These are phyloP conservation scores for Lonchura striata DNA, from an alignment of 2,113 vertebrate genomes.

Conservation along the genomic window DNA sequence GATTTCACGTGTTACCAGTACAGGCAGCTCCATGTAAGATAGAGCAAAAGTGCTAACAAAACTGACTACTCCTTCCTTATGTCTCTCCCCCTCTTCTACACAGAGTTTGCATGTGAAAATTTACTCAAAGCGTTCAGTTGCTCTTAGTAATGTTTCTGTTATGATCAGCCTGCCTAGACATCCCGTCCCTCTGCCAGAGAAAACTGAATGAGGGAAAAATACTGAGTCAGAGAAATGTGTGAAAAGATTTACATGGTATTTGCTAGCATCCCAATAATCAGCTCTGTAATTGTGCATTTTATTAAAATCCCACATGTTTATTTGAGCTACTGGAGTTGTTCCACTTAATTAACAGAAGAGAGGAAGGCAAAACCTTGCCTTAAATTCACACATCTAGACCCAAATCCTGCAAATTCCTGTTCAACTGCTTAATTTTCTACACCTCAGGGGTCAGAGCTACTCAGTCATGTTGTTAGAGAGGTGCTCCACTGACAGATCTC, in stretches of 20 bases:
- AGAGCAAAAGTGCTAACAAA: background rate
- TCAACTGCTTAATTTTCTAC: background rate
- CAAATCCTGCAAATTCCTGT: background rate
- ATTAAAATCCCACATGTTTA: constrained; percentile 22
- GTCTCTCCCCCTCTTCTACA: background rate
- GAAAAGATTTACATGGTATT: background rate
- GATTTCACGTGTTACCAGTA: background rate
- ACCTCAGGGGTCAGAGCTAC: background rate
- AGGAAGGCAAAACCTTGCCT: background rate
- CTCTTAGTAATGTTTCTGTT: background rate
- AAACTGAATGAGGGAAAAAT: background rate
- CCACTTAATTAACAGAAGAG: background rate
- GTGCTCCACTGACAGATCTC: background rate
- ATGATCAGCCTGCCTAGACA: constrained; percentile 10
- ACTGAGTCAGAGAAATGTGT: constrained; percentile 10
- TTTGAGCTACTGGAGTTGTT: background rate
- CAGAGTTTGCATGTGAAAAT: background rate
- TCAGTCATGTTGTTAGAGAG: background rate
- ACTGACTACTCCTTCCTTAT: background rate
- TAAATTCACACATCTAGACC: background rate
- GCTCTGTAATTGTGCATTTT: constrained; percentile 23
- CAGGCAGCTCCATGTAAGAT: background rate
- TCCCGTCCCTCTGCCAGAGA: background rate
- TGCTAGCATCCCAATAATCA: background rate
- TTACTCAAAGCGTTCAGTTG: background rate